Percentiles rank a stretch among this genome's conserved stretches.
Evolutionary conservation across 2,888 invertebrate genomes (phyloP).

Genomic region (Miltochrista miniata): DNA sequence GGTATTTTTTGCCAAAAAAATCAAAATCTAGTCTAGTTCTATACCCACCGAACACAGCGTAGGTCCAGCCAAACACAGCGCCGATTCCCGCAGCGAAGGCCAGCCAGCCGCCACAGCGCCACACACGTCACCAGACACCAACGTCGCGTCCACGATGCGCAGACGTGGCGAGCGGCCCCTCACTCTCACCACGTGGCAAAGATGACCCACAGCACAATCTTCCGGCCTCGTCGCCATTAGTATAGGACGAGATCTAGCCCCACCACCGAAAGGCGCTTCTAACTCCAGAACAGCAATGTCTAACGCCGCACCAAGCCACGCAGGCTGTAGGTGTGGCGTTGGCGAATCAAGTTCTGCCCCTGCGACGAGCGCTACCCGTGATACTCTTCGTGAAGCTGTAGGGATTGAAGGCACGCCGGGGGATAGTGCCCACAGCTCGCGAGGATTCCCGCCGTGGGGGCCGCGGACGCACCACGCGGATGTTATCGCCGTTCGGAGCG

Average conservation of each 20-base stretch:
- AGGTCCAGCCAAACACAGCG: conserved; percentile 56
- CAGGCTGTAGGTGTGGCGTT: conserved; percentile 11
- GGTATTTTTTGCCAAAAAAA: too few species aligned
- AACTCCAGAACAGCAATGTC: conserved; percentile 64
- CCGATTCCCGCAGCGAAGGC: conserved; percentile 43
- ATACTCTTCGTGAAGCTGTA: conserved; percentile 31
- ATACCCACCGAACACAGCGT: conserved; percentile 55
- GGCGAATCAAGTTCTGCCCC: conserved; percentile 18
- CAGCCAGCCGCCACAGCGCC: conserved; percentile 44
- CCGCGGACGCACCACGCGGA: conserved; percentile 49
- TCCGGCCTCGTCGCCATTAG: conserved; percentile 49
- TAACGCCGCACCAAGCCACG: conserved; percentile 24
- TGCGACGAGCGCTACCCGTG: conserved; percentile 29
- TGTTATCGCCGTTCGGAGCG: conserved; percentile 54
- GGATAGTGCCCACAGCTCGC: conserved; percentile 48
- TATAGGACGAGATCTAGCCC: conserved; percentile 54
- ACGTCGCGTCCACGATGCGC: conserved; percentile 42
- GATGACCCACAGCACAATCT: conserved; percentile 43
- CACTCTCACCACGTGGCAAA: conserved; percentile 53
- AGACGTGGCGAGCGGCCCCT: conserved; percentile 31
- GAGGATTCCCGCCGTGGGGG: conserved; percentile 25
- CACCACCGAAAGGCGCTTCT: conserved; percentile 52
- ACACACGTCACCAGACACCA: conserved; percentile 35
- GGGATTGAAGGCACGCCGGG: conserved; percentile 29
- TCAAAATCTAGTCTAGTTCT: too few species aligned